phyloP scores from a whole-genome alignment of 2,797 vertebrate genomes.

The Fistularia commersonii region DNA sequence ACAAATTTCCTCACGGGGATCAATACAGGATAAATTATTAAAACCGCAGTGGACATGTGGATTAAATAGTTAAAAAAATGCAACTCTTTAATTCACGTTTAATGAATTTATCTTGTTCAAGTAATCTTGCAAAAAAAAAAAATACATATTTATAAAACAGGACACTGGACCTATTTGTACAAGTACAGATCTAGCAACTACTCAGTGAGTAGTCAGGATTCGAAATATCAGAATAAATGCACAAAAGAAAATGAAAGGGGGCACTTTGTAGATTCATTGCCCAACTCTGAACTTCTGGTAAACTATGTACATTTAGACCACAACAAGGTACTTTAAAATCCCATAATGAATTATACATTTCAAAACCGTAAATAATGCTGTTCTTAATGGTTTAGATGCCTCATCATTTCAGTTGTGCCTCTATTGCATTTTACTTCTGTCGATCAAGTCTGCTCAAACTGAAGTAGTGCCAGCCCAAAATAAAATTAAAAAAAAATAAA shows the following conservation, averaged over 20 bases:
- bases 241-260: slow-evolving; percentile 34
- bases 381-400: slow-evolving; percentile 17
- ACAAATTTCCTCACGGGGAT: no score
- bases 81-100: slow-evolving; percentile 73
- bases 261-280: slow-evolving; percentile 28
- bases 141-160: slow-evolving; percentile 74
- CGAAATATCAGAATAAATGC: slow-evolving; percentile 50
- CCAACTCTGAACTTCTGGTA: slow-evolving; percentile 21
- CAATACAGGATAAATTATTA: no score
- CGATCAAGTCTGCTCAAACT: slow-evolving; percentile 22
- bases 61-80: slow-evolving; percentile 60
- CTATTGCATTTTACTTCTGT: slow-evolving; percentile 28
- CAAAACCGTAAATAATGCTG: slow-evolving; percentile 36
- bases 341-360: slow-evolving; percentile 18
- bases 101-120: slow-evolving; percentile 79
- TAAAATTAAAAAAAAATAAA: no score
- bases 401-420: slow-evolving; percentile 8
- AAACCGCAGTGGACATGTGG: no score
- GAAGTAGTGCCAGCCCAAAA: no score
- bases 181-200: slow-evolving; percentile 60
- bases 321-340: slow-evolving; percentile 4
- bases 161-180: slow-evolving; percentile 58
- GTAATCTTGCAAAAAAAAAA: slow-evolving; percentile 65
- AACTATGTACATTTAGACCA: slow-evolving; percentile 46
- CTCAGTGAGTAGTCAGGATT: slow-evolving; percentile 45